Percentiles rank a stretch among this genome's conserved stretches.
Conservation (phyloP, 2,113 vertebrate species). For the Setophaga kirtlandii region DNA sequence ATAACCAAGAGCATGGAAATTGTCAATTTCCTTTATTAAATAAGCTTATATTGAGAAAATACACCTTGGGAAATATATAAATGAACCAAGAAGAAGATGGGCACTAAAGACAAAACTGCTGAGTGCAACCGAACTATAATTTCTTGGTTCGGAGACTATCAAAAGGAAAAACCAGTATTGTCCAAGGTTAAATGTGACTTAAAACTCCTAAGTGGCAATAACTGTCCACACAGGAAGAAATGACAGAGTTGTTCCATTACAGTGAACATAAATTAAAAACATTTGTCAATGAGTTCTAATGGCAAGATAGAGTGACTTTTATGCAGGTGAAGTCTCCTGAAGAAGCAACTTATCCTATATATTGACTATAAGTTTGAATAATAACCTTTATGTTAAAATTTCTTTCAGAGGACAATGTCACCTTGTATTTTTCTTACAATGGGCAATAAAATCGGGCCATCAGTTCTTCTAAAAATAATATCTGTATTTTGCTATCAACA, state of each 20-base stretch:
- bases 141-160: not conserved
- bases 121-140: not conserved
- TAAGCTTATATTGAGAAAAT: not conserved
- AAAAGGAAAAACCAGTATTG: not conserved
- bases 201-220: conserved; percentile 36
- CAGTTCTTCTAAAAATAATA: not conserved
- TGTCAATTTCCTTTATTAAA: not conserved
- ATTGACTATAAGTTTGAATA: not conserved
- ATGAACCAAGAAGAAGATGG: not conserved
- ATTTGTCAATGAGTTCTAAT: conserved; percentile 20
- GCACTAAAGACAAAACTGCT: not conserved
- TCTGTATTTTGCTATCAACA: not conserved
- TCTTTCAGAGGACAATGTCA: not conserved
- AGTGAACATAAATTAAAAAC: conserved; percentile 35
- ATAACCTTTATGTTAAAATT: not conserved
- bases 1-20: not conserved
- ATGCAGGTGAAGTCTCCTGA: not conserved
- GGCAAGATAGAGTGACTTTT: not conserved
- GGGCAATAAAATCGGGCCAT: not conserved
- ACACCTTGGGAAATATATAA: not conserved
- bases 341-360: not conserved
- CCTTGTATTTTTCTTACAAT: not conserved
- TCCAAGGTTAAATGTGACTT: conserved; percentile 23
- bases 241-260: conserved; percentile 11
- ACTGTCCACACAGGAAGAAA: conserved; percentile 27